Conservation (phyloP, 2,888 invertebrate genomes). For the Apomyelois bistriatella region DNA sequence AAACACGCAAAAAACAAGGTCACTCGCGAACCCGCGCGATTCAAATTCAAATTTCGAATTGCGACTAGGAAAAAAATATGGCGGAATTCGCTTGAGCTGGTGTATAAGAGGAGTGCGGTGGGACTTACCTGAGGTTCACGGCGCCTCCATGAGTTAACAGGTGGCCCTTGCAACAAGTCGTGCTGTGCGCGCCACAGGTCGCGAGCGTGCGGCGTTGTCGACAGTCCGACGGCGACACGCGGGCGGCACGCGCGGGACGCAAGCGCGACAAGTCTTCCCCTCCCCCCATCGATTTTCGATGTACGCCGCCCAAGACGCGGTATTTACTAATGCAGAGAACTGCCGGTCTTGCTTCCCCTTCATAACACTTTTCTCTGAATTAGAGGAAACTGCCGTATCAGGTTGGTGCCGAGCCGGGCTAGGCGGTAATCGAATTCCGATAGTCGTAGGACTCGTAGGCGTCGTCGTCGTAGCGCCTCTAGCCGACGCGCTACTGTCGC, state of each 20-base stretch:
- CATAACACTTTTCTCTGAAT: conserved; percentile 54
- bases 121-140: conserved; percentile 63
- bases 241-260: conserved; percentile 43
- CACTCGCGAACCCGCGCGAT: conserved; percentile 21
- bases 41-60: conserved; percentile 19
- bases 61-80: conserved; percentile 11
- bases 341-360: conserved; percentile 50
- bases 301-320: conserved; percentile 55
- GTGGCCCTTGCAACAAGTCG: conserved; percentile 73
- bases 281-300: conserved; percentile 71
- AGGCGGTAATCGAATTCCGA: conserved; percentile 13
- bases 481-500: neutral
- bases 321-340: conserved; percentile 70
- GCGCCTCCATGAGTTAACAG: conserved; percentile 70
- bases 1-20: conserved; percentile 25
- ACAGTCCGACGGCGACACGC: conserved; percentile 55
- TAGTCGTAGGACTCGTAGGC: conserved; percentile 9
- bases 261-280: conserved; percentile 45
- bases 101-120: conserved; percentile 14
- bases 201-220: conserved; percentile 57
- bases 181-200: conserved; percentile 46
- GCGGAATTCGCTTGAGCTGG: conserved; percentile 21
- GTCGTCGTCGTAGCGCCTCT: conserved; percentile 5
- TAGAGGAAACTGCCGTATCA: conserved; percentile 28
- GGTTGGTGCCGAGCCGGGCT: conserved; percentile 2